Conservation (phyloP, 2,113 vertebrate species). For the Romanogobio albipinnatus region DNA sequence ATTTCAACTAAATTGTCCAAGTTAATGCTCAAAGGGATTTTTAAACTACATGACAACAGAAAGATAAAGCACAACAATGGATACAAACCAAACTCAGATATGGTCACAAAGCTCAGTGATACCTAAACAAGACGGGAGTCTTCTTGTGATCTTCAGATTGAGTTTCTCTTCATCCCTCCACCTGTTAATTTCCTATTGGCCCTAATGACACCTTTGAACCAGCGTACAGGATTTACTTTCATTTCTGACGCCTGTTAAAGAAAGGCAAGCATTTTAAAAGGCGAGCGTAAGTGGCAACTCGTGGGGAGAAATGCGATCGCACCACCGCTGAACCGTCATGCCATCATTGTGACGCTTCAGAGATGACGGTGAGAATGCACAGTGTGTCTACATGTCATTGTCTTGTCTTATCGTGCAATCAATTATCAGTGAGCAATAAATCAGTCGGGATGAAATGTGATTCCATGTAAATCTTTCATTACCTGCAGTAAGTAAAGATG, state of each 20-base stretch:
- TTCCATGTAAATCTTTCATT: conserved; percentile 24
- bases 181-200: conserved; percentile 11
- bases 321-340: too few relatives aligned
- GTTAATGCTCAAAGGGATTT: not conserved
- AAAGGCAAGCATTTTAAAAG: conserved; percentile 6
- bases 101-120: not conserved
- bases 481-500: conserved; percentile 11
- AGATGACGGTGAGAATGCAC: not conserved
- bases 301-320: too few relatives aligned
- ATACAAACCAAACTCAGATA: not conserved
- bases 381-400: too few relatives aligned
- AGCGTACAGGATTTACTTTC: not conserved
- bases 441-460: not conserved
- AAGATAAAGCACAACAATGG: not conserved
- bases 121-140: not conserved
- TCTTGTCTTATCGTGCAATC: not conserved
- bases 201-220: conserved; percentile 15
- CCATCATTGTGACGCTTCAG: not conserved
- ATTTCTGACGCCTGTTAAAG: not conserved
- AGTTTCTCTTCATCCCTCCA: not conserved
- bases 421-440: not conserved
- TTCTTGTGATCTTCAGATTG: not conserved
- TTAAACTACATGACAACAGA: not conserved
- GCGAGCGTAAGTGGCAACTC: not conserved
- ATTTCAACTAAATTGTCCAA: not conserved